A percentile compares a stretch with the other conserved stretches of the same genome.
Evolutionary conservation across 2,888 invertebrate species (phyloP).

Genomic region (Cheilosia urbana): DNA sequence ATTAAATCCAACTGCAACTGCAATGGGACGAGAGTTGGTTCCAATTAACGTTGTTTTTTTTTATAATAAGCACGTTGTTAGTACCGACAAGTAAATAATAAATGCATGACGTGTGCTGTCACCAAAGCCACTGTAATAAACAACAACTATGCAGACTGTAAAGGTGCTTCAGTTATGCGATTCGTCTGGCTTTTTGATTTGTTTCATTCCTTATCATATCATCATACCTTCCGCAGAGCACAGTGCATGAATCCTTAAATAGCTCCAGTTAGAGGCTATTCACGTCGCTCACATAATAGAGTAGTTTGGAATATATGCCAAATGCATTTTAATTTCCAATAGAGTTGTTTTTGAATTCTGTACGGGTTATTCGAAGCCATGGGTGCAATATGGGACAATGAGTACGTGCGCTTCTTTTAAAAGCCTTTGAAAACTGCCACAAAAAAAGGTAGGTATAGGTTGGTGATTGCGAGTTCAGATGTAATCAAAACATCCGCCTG

Average conservation of each 20-base stretch:
- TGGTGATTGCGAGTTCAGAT: too few relatives aligned
- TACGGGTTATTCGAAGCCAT: too few relatives aligned
- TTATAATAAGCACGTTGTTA: too few relatives aligned
- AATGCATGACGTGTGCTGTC: constrained; percentile 63
- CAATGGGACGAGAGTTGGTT: constrained; percentile 31
- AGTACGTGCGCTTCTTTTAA: not conserved
- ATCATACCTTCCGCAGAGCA: constrained; percentile 1
- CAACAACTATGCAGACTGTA: not conserved
- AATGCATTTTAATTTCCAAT: constrained; percentile 25
- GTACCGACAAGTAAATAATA: constrained; percentile 44
- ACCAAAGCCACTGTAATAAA: constrained; percentile 13
- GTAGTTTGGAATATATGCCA: constrained; percentile 9
- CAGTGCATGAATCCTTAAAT: constrained; percentile 48
- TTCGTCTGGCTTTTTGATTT: constrained; percentile 23
- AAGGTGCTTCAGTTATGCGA: constrained; percentile 37
- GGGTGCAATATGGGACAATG: not conserved
- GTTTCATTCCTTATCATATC: not conserved
- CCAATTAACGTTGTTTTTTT: constrained; percentile 46
- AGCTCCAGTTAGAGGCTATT: constrained; percentile 48
- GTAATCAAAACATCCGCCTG: too few relatives aligned
- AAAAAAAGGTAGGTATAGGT: too few relatives aligned
- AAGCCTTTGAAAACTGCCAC: too few relatives aligned
- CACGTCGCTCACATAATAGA: constrained; percentile 34
- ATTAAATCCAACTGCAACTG: constrained; percentile 3
- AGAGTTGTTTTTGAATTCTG: not conserved